phyloP scores from a whole-genome alignment of 2,888 invertebrate species.

The Dione vanillae region DNA sequence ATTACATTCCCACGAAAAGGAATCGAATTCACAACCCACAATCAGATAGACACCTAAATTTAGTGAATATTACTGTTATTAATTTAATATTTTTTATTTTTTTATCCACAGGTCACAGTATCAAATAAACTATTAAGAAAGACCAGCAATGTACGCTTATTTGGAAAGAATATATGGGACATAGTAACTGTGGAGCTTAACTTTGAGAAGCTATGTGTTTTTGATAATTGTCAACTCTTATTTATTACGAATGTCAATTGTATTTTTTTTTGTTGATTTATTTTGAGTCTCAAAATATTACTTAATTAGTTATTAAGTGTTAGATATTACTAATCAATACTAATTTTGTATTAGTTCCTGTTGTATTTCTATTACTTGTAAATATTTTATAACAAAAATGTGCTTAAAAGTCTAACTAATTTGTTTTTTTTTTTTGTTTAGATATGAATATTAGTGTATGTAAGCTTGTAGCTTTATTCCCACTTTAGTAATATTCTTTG shows the following conservation, averaged over 20 bases:
- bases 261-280: background rate
- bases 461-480: slow-evolving; percentile 31
- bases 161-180: slow-evolving; percentile 1
- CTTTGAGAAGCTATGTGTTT: background rate
- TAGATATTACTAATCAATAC: background rate
- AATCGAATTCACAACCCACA: too few relatives aligned
- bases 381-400: background rate
- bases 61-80: too few relatives aligned
- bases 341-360: slow-evolving; percentile 23
- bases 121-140: background rate
- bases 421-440: background rate
- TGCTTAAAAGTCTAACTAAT: too few relatives aligned
- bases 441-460: background rate
- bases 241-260: slow-evolving; percentile 3
- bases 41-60: too few relatives aligned
- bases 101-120: background rate
- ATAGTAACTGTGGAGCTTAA: background rate
- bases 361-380: slow-evolving; percentile 4
- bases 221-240: slow-evolving; percentile 6
- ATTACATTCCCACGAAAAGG: too few relatives aligned
- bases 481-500: slow-evolving; percentile 39
- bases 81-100: too few relatives aligned
- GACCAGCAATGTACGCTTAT: background rate
- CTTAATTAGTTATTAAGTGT: slow-evolving; percentile 7
- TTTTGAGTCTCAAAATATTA: background rate